Evolutionary conservation across 37 sponge, comb jelly and placozoan genomes (phyloP), one percentile per base, ranked within the genome.

Genomic region (Aplysina aerophoba): DNA sequence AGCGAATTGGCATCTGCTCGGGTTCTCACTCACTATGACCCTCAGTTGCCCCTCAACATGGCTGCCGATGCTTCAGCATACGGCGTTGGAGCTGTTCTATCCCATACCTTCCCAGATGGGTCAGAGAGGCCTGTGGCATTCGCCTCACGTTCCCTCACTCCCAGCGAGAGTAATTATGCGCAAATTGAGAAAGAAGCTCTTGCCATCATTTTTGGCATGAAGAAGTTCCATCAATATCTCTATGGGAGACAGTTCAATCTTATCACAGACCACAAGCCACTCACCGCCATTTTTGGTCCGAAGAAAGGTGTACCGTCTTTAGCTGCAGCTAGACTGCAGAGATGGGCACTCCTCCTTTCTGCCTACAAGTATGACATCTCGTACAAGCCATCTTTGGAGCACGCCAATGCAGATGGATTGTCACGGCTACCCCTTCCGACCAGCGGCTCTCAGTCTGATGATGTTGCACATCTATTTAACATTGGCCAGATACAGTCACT

Each of bases 171-270:
- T 5, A 38, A 55, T 31, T 85, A 85, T 56, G 40, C 77, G 22
- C 74, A 73, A n/a, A 22, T 85, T 4, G 85, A 85, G 74, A 85
- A 73, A 53, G 85, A 85, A 17, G 85, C 85, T 3, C 61, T 85
- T 4, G 59, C 60, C 27, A n/a, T 83, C 0, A 35, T 83, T 15
- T 83, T 17, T 24, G 55, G 14, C 6, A 28, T 85, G n/a, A 2
- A 12, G 20, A 14, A 14, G 28, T 67, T 67, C n/a, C 69, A 67
- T n/a, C 69, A 67, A 27, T 67, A 67, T 22, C 27, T 67, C 27
- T 67, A 67, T n/a, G 69, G 69, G 13, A 15, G 69, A 22, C 15
- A 25, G 13, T 67, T 67, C n/a, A 67, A 20, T 27, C 69, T 67
- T 15, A 16, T n/a, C n/a, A 67, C 69, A 25, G 69, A 67, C 28